Evolutionary conservation across 2,113 vertebrate species (phyloP).

Genomic region (Mirza zaza): DNA sequence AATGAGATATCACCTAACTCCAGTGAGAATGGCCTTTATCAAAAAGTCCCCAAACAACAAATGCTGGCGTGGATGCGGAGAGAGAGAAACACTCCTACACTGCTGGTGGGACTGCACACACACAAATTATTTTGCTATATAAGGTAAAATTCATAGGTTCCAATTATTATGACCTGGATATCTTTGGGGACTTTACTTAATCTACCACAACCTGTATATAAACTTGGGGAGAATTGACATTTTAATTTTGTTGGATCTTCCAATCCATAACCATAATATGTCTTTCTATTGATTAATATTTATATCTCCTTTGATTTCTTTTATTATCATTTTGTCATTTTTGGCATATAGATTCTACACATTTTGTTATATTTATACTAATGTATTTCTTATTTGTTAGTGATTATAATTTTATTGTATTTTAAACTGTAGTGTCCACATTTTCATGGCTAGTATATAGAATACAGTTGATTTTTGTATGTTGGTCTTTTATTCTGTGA

Average conservation of each 20-base stretch:
- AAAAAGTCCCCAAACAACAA: no score
- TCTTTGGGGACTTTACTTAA: background rate
- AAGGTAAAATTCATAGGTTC: background rate
- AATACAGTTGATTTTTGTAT: background rate
- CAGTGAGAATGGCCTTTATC: no score
- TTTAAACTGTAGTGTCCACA: background rate
- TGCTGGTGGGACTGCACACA: no score
- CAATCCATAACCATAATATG: background rate
- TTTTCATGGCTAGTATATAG: background rate
- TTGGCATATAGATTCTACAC: background rate
- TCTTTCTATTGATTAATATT: background rate
- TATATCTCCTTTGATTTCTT: background rate
- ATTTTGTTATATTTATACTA: background rate
- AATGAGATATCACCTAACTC: no score
- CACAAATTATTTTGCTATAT: background rate
- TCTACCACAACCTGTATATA: background rate
- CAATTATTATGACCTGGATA: background rate
- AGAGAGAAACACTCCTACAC: no score
- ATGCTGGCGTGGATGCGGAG: no score
- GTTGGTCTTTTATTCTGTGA: background rate
- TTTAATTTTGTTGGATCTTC: background rate
- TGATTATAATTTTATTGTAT: background rate
- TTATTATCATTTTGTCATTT: background rate
- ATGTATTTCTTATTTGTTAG: background rate
- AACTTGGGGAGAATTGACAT: background rate